These are phyloP conservation scores for Etia nguti DNA, from an alignment of 2,113 vertebrate species.

Conservation along the genomic window DNA sequence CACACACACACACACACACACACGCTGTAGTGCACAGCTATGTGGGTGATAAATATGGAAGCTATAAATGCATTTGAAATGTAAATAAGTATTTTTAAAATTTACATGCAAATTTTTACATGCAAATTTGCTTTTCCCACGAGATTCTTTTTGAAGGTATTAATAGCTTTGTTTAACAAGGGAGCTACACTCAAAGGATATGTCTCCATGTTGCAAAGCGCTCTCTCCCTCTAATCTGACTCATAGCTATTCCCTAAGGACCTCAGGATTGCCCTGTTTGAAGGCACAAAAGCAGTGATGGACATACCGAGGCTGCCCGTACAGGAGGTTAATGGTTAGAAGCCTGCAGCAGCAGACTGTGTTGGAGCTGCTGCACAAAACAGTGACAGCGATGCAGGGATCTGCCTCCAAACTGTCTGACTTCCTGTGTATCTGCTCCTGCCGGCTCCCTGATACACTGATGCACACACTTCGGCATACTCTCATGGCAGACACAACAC, in stretches of 20 bases:
- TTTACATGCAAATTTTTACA: neutral
- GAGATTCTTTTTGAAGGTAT: constrained; percentile 13
- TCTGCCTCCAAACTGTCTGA: constrained; percentile 24
- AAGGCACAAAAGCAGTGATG: neutral
- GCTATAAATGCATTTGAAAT: constrained; percentile 1
- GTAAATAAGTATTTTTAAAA: neutral
- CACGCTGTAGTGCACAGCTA: neutral
- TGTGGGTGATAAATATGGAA: neutral
- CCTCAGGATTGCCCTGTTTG: neutral
- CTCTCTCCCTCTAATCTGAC: neutral
- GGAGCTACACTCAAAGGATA: neutral
- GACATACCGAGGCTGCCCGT: neutral
- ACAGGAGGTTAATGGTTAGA: neutral
- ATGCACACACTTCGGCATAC: neutral
- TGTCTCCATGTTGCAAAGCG: neutral
- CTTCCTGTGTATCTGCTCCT: constrained; percentile 3
- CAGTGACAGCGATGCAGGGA: neutral
- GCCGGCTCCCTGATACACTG: neutral
- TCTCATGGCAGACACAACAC: neutral
- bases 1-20: neutral
- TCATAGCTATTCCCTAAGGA: neutral
- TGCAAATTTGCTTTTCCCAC: neutral
- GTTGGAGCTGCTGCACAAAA: neutral
- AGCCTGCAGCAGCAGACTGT: neutral
- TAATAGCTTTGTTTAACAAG: constrained; percentile 28